phyloP scores from a whole-genome alignment of 2,888 invertebrate species.

The Tortricodes alternella region DNA sequence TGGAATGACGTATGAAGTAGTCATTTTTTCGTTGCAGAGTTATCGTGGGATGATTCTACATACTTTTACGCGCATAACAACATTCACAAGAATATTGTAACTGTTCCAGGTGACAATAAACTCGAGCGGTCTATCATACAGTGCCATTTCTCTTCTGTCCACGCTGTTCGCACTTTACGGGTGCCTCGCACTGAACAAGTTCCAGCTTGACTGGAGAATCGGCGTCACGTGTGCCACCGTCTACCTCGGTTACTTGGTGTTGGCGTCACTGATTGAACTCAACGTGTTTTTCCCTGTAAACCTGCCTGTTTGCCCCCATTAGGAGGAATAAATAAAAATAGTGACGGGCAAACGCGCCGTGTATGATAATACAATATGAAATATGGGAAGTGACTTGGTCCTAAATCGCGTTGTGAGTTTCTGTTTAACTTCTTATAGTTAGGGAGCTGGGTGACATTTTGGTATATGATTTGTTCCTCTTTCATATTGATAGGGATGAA shows the following conservation, averaged over 20 bases:
- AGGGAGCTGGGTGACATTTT: too few species aligned
- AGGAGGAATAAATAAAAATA: neutral
- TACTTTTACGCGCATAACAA: too few species aligned
- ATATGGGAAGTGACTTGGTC: too few species aligned
- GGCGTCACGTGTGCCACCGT: constrained; percentile 86
- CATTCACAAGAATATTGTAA: too few species aligned
- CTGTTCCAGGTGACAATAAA: constrained; percentile 84
- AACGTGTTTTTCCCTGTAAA: constrained; percentile 90
- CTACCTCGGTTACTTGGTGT: constrained; percentile 85
- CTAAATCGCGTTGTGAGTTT: too few species aligned
- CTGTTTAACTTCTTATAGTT: too few species aligned
- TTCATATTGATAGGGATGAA: too few species aligned
- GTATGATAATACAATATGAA: neutral
- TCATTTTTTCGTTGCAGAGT: too few species aligned
- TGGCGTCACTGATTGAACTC: constrained; percentile 89
- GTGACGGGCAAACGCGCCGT: neutral
- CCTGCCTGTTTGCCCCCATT: constrained; percentile 86
- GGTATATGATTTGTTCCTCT: too few species aligned
- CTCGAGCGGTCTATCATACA: constrained; percentile 89
- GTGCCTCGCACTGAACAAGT: constrained; percentile 85
- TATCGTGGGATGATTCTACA: too few species aligned
- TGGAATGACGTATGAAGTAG: too few species aligned
- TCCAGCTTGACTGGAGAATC: constrained; percentile 87
- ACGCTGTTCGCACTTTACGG: constrained; percentile 87
- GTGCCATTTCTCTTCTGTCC: constrained; percentile 87